Evolutionary conservation across 2,888 invertebrate species (phyloP).

Genomic region (Diarsia brunnea): DNA sequence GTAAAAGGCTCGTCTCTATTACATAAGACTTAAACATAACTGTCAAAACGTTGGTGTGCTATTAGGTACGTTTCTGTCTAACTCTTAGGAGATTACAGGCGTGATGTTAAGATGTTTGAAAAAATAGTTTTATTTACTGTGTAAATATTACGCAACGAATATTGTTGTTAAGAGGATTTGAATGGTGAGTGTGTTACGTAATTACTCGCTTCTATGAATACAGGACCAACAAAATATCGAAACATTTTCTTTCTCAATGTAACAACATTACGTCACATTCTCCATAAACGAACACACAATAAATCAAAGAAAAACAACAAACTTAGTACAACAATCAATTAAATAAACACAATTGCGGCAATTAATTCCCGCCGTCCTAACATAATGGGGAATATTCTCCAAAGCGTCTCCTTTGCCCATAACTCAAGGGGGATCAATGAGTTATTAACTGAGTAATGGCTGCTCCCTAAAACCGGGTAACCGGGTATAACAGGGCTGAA

Average conservation of each 20-base stretch:
- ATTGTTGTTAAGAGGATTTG: background rate
- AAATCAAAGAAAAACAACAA: slow-evolving; percentile 53
- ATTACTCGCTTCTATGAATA: background rate
- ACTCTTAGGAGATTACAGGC: no score
- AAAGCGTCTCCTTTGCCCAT: slow-evolving; percentile 67
- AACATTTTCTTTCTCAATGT: background rate
- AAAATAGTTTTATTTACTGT: background rate
- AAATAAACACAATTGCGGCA: slow-evolving; percentile 60
- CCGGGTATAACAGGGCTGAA: slow-evolving; percentile 67
- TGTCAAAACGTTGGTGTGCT: no score
- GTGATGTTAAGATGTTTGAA: background rate
- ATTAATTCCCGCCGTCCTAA: slow-evolving; percentile 60
- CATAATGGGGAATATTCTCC: slow-evolving; percentile 67
- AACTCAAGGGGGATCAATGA: slow-evolving; percentile 74
- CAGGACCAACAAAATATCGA: background rate
- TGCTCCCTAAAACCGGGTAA: slow-evolving; percentile 65
- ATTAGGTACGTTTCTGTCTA: no score
- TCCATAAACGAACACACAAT: slow-evolving; percentile 11
- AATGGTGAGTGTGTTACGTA: background rate
- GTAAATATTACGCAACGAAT: background rate
- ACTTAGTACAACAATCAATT: slow-evolving; percentile 63
- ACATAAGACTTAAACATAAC: no score
- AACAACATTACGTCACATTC: background rate
- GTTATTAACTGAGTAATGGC: slow-evolving; percentile 74
- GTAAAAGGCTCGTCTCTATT: no score